Evolutionary conservation across 2,797 vertebrate species (phyloP).

Genomic region (Mus caroli): DNA sequence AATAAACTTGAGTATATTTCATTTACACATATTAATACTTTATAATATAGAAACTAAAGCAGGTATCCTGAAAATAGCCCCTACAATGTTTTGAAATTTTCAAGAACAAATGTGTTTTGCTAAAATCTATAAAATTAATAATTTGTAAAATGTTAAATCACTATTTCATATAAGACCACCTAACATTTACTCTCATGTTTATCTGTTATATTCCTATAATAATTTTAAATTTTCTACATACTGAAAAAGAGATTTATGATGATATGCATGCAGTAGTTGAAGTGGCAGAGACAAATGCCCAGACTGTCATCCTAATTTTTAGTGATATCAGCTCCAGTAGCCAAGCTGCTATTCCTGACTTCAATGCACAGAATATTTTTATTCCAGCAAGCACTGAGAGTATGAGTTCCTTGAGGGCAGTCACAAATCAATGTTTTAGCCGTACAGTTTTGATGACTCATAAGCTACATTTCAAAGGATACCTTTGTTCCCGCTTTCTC

Average conservation of each 20-base stretch:
- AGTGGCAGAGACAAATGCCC: neutral
- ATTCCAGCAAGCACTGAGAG: too few relatives aligned
- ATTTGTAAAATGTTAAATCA: neutral
- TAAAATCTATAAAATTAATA: neutral
- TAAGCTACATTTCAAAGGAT: neutral
- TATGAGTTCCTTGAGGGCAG: too few relatives aligned
- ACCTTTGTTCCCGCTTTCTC: neutral
- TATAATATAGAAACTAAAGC: neutral
- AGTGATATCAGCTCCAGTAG: neutral
- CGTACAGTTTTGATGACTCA: neutral
- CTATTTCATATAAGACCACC: neutral
- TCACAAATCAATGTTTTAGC: neutral
- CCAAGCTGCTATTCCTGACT: neutral
- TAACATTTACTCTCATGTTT: neutral
- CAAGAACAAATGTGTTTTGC: neutral
- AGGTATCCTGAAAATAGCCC: neutral
- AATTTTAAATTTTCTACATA: neutral
- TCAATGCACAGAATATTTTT: neutral
- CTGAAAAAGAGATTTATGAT: neutral
- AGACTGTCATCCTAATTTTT: neutral
- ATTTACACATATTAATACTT: neutral
- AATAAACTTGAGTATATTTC: neutral
- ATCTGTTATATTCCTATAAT: neutral
- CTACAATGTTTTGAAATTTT: neutral
- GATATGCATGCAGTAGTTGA: neutral